Percentiles rank a stretch among this genome's conserved stretches.
Conservation (phyloP, 2,888 invertebrate species). For the Pammene fasciana region DNA sequence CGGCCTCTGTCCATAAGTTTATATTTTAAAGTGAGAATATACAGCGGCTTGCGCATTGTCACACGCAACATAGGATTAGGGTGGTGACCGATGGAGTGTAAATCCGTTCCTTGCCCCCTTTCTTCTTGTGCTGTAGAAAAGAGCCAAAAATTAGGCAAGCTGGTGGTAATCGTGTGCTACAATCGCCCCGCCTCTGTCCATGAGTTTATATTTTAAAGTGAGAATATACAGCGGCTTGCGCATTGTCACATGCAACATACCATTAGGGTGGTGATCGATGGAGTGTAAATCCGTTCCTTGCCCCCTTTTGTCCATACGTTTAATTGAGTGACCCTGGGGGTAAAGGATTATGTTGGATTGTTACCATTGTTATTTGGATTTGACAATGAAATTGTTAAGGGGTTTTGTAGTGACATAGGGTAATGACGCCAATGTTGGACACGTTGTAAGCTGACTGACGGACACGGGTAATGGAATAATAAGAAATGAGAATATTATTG, state of each 20-base stretch:
- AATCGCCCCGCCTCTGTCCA: too few species aligned
- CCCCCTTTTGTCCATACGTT: constrained; percentile 9
- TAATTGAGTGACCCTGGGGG: constrained; percentile 22
- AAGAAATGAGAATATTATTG: too few species aligned
- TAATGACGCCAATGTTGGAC: background rate
- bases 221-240: background rate
- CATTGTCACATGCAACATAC: constrained; percentile 2
- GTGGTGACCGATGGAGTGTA: constrained; percentile 58
- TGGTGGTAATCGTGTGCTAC: too few species aligned
- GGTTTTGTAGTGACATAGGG: background rate
- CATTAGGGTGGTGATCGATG: constrained; percentile 56
- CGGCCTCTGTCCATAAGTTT: too few species aligned
- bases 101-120: constrained; percentile 51
- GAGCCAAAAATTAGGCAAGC: too few species aligned
- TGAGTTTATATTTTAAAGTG: background rate
- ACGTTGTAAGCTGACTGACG: too few species aligned
- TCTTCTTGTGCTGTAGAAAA: too few species aligned
- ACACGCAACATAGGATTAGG: constrained; percentile 44
- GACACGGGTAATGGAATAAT: too few species aligned
- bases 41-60: background rate
- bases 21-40: background rate
- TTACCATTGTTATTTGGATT: constrained; percentile 1
- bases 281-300: constrained; percentile 56
- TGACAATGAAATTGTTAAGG: background rate
- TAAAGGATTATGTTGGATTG: constrained; percentile 13